Base-by-base conservation (phyloP, 1,140 invertebrate species). In the Neomicropteryx cornuta region DNA sequence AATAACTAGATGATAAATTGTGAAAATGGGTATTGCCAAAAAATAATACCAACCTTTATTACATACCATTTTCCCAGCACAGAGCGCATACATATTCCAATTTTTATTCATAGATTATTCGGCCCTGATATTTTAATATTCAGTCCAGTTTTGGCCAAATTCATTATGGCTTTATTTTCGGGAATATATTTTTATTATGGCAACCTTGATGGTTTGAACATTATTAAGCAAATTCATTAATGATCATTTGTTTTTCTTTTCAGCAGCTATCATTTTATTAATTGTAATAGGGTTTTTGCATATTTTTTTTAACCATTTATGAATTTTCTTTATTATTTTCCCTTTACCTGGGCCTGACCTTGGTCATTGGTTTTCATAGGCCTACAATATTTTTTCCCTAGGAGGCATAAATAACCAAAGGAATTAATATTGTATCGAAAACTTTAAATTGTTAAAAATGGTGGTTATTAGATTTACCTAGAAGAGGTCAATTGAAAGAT, bases 21-120 rank as follows among this genome's bases (percentile, higher is more conserved):
- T n/a, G n/a, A n/a, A 33, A 6, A 18, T 33, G 32, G 35, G 30
- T 24, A 38, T 23, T 33, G 24, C 30, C 23, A 13, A 42, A 30
- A 20, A 21, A 28, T 29, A 18, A 36, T n/a, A 30, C 14, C 28
- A n/a, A 39, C 17, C 2, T 23, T 13, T 39, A 19, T 22, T 13
- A 39, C 13, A 3, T 21, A 17, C 22, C 14, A 37, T 24, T 16
- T 32, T 32, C 11, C 6, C 17, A 5, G 18, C 13, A 20, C 13
- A 16, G 1, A 21, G 19, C 20, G 21, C 18, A 17, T 28, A 8
- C 17, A 17, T 20, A 36, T 34, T 17, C 4, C 20, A 11, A 3
- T 21, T 11, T 5, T 22, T 6, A 5, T 28, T 38, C 36, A 35
- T 33, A n/a, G 16, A 34, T 8, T 27, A 27, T 27, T 27, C 8